Base-by-base conservation (phyloP, 2,797 vertebrate genomes). In the Anguilla pacifica region DNA sequence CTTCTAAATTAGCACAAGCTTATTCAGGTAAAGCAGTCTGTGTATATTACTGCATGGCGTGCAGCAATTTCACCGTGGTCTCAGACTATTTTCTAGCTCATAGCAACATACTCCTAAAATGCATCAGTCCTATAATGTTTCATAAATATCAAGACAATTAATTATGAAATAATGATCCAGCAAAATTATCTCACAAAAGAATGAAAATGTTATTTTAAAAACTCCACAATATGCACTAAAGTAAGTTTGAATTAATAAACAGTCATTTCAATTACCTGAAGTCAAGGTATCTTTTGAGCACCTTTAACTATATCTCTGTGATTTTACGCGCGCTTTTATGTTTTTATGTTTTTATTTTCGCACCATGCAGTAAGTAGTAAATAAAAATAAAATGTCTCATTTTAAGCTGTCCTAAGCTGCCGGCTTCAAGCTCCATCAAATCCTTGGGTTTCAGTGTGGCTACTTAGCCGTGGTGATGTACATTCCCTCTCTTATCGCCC, bases 381-480 rank as follows among this genome's bases (percentile, higher is more conserved):
- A 39, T 39, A 5, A 77, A 17, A 77, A 77, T 49, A n/a, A 51
- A 22, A 81, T 4, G 1, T 49, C 77, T 81, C 5, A 81, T 81
- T 31, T 57, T 31, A 31, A 31, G 28, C 51, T 7, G 13, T 17
- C 11, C 51, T 57, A 35, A 55, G 77, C 43, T 49, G 43, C 77
- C 25, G 39, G 82, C 79, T 51, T 51, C 43, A 17, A 51, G 15
- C n/a, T 57, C 51, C 49, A 55, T 83, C 82, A 57, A 13, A 57
- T 31, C 49, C 82, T 9, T n/a, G 6, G 28, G 82, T 83, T 51
- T 83, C 19, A n/a, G 6, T 83, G 46, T 25, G 25, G 81, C 81
- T 55, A 25, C 81, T n/a, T 53, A n/a, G 77, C 77, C n/a, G 43
- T 28, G 43, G 77, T 81, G 35, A 89, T 85, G 55, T n/a, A 31